Base-by-base conservation (phyloP, 2,797 vertebrate genomes). In the Microchirus variegatus region DNA sequence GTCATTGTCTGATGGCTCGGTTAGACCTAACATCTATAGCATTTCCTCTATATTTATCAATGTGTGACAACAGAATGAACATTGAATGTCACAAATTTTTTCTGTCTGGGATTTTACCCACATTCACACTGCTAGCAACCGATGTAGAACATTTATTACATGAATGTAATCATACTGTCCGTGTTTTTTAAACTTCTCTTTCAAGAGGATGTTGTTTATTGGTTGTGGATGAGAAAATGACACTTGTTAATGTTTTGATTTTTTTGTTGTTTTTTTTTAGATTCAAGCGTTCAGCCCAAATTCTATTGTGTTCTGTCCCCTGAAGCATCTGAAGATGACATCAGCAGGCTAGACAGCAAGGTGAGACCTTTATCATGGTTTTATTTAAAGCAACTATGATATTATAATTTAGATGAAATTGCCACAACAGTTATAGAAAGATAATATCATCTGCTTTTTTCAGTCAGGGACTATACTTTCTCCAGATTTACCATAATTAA, bases 271-370 rank as follows among this genome's bases (percentile, higher is more conserved):
- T 73, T 16, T 36, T 15, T 57, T 83, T 57, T 82, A 99, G 98
- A 98, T 67, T 86, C 94, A 16, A 93, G 87, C 15, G 88, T 90
- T 17, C 96, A 97, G 63, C 98, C 97, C 45, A 95, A 97, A 66
- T 99, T 99, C 92, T 99, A 98, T 92, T 98, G 96, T 44, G 91
- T 99, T 73, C 91, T 99, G 2, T 97, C 97, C 8, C 96, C 94
- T 9, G 98, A 99, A 81, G 95, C 95, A 1, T 98, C 96, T 37
- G 97, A 98, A 75, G 97, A 99, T 75, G 97, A 97, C 54, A 89
- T 96, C 78, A 96, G 94, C 83, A 94, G 95, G 56, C 92, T 99
- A 0, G 97, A 99, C 76, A 80, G 86, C 89, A 93, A 75, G 93
- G 98, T 98, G 85, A 87, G 26, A 47, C 10, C 10, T 52, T 18